A percentile compares a stretch with the other conserved stretches of the same genome.
Evolutionary conservation across 1,140 invertebrate species (phyloP).

Genomic region (Proales similis): DNA sequence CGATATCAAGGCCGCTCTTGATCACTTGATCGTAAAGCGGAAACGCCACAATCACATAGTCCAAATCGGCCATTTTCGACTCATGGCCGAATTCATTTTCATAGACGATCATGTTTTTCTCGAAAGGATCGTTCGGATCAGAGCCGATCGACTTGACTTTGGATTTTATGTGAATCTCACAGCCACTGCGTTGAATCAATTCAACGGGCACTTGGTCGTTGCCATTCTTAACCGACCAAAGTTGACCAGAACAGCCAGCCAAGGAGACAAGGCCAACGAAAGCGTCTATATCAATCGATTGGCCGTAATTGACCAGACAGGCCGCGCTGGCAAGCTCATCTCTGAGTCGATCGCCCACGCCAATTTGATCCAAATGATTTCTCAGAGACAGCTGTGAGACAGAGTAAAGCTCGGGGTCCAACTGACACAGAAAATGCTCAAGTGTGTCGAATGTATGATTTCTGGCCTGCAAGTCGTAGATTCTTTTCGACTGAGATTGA

Average conservation of each 20-base stretch:
- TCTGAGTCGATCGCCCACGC: conserved; percentile 55
- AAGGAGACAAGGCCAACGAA: conserved; percentile 53
- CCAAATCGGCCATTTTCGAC: background rate
- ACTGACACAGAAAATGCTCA: conserved; percentile 54
- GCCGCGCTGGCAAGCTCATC: conserved; percentile 58
- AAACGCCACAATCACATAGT: conserved; percentile 31
- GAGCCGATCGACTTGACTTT: conserved; percentile 3
- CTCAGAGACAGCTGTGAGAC: conserved; percentile 52
- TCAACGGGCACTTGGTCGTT: conserved; percentile 58
- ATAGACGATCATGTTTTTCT: conserved; percentile 21
- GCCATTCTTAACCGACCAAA: conserved; percentile 62
- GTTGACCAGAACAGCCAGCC: conserved; percentile 55
- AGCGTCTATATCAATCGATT: conserved; percentile 51
- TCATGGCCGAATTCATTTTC: conserved; percentile 6
- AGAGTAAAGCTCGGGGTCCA: conserved; percentile 56
- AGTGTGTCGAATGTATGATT: conserved; percentile 56
- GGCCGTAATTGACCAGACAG: conserved; percentile 61
- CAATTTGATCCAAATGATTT: conserved; percentile 51
- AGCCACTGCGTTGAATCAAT: conserved; percentile 51
- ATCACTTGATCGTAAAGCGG: conserved; percentile 16
- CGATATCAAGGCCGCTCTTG: background rate
- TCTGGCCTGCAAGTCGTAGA: conserved; percentile 58
- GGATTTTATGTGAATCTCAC: conserved; percentile 39
- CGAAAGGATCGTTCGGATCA: background rate
- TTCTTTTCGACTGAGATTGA: conserved; percentile 52